Evolutionary conservation across 2,888 invertebrate species (phyloP).

Genomic region (Glomeris marginata): DNA sequence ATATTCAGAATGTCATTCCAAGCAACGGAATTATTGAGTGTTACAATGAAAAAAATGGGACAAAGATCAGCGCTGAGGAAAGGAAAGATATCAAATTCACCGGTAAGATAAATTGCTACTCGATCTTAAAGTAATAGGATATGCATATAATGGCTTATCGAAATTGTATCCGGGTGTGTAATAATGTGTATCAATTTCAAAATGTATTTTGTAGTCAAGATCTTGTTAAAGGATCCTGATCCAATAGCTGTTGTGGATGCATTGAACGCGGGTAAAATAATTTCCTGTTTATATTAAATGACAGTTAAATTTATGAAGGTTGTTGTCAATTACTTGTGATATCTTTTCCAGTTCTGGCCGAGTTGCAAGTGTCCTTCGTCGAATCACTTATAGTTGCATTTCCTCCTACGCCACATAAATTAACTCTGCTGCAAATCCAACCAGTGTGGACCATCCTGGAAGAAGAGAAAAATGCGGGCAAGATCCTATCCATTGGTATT

Average conservation of each 20-base stretch:
- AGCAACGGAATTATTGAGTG: conserved; percentile 5
- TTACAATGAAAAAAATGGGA: conserved; percentile 38
- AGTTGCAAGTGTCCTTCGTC: conserved; percentile 52
- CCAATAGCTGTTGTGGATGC: conserved; percentile 50
- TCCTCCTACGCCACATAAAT: conserved; percentile 22
- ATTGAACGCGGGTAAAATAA: conserved; percentile 56
- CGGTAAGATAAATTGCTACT: conserved; percentile 10
- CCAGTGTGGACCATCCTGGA: conserved; percentile 64
- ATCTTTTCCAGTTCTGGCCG: conserved; percentile 48
- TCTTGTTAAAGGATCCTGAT: conserved; percentile 60
- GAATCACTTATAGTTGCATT: conserved; percentile 73
- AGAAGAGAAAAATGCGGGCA: conserved; percentile 45
- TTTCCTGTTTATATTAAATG: no score
- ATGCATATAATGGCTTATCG: not conserved
- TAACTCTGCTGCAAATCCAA: conserved; percentile 46
- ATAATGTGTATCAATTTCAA: not conserved
- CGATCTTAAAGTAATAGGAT: not conserved
- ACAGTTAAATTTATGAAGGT: conserved; percentile 15
- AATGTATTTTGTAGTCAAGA: conserved; percentile 43
- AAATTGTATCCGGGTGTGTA: not conserved
- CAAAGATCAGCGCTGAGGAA: conserved; percentile 50
- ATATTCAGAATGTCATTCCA: not conserved
- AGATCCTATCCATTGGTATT: conserved; percentile 61
- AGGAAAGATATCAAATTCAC: conserved; percentile 65
- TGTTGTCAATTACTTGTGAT: conserved; percentile 20